Evolutionary conservation across 2,797 vertebrate species (phyloP).

Genomic region (Tympanoctomys barrerae): DNA sequence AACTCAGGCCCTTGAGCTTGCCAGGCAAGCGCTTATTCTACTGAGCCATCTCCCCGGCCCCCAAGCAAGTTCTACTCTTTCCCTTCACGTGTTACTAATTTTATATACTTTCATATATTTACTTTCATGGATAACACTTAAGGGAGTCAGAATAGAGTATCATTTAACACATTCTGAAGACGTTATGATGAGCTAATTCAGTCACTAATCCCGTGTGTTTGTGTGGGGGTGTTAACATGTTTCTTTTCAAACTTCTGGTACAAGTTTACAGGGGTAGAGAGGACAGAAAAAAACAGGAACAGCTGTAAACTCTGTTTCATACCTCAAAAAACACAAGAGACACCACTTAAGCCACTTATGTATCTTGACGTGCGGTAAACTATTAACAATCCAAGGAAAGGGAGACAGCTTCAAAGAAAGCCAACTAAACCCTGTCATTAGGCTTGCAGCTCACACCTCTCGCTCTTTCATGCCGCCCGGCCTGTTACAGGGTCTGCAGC

Average conservation of each 20-base stretch:
- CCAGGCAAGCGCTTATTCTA: too few relatives aligned
- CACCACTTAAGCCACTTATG: neutral
- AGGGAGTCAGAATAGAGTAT: neutral
- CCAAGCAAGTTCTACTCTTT: neutral
- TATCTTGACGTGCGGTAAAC: neutral
- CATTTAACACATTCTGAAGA: conserved; percentile 54
- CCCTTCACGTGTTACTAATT: neutral
- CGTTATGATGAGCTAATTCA: conserved; percentile 15
- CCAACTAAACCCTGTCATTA: neutral
- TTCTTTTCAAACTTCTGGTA: neutral
- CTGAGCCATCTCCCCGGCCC: too few relatives aligned
- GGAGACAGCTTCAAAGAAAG: neutral
- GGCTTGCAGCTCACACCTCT: neutral
- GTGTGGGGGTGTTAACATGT: neutral
- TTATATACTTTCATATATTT: neutral
- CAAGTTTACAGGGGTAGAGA: neutral
- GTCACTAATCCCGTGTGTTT: neutral
- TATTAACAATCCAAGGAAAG: neutral
- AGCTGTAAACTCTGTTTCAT: conserved; percentile 18
- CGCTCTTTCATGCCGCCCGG: neutral
- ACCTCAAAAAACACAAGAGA: neutral
- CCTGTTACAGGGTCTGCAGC: neutral
- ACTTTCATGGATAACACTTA: neutral
- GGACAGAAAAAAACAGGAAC: neutral
- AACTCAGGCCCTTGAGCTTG: too few relatives aligned